Evolutionary conservation across 1,140 invertebrate genomes (phyloP).

Genomic region (Musca vetustissima): DNA sequence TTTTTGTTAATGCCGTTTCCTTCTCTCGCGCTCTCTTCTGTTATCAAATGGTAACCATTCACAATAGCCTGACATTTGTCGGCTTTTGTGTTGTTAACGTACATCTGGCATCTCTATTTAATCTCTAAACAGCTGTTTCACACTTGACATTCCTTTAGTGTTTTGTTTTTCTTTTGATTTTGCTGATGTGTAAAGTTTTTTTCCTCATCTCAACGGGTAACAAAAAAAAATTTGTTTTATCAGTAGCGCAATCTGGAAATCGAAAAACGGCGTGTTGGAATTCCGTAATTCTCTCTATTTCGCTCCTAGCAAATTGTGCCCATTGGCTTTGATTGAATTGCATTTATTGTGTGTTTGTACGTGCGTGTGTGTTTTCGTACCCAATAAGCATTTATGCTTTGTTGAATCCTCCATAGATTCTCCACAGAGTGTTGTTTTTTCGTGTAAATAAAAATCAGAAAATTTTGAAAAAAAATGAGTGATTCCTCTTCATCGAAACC

Average conservation of each 20-base stretch:
- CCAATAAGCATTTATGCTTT: no score
- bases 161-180: background rate
- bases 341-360: background rate
- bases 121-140: background rate
- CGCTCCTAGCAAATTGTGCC: background rate
- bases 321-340: background rate
- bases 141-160: background rate
- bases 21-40: no score
- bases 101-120: background rate
- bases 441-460: conserved; percentile 8
- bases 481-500: background rate
- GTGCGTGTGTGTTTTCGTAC: no score
- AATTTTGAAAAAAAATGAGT: no score
- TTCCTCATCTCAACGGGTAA: no score
- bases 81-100: background rate
- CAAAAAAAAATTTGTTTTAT: no score
- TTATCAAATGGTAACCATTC: background rate
- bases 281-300: conserved; percentile 10
- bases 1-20: background rate
- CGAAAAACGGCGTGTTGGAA: no score
- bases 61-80: conserved; percentile 3
- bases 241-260: no score
- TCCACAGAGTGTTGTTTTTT: background rate
- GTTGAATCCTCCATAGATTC: no score
- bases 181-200: conserved; percentile 20